phyloP scores from a whole-genome alignment of 1,140 invertebrate genomes.

The Procambarus virginalis region DNA sequence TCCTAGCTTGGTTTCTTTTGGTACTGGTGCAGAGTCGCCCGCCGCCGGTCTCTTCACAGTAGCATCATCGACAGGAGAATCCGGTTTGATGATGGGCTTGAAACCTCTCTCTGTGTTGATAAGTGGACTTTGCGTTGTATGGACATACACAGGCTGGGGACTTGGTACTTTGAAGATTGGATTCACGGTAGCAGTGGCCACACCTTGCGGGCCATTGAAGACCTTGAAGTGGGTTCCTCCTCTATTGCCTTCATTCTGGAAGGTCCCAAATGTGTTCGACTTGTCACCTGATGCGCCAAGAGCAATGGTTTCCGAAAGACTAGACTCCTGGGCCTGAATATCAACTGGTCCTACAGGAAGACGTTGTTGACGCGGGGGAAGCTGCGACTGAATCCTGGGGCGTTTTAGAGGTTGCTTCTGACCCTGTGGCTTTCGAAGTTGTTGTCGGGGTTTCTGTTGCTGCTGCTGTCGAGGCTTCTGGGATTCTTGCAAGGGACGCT shows the following conservation, averaged over 20 bases:
- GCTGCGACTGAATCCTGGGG: neutral
- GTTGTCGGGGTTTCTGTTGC: neutral
- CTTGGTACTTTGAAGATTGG: conserved; percentile 22
- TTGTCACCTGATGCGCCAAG: neutral
- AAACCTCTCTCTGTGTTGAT: conserved; percentile 51
- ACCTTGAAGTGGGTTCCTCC: conserved; percentile 52
- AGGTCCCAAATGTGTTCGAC: conserved; percentile 47
- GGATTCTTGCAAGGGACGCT: neutral
- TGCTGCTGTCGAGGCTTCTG: conserved; percentile 2
- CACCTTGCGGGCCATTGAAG: conserved; percentile 16
- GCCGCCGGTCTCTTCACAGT: neutral
- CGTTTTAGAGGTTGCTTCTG: neutral
- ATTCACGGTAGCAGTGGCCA: neutral
- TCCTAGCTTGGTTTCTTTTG: neutral
- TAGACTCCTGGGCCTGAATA: neutral
- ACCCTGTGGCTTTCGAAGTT: neutral
- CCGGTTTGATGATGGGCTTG: conserved; percentile 50
- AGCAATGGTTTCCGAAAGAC: neutral
- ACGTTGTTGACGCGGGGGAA: neutral
- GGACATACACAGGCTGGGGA: conserved; percentile 54
- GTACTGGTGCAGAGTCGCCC: conserved; percentile 1
- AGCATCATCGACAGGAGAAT: neutral
- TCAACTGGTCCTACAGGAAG: neutral
- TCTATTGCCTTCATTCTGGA: conserved; percentile 35
- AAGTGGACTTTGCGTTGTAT: conserved; percentile 29